Percentiles rank a stretch among this genome's conserved stretches.
phyloP scores from a whole-genome alignment of 2,113 vertebrate genomes.

The cattle (Bos taurus) region ARS-UCD2.0 NC_037335.1:47562001-47562500 shows the following conservation, averaged over 20 bases:
- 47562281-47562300: neutral
- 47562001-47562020: neutral
- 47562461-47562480: neutral
- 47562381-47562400: neutral
- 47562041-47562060: neutral
- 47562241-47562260: neutral
- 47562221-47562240: neutral
- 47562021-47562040: neutral
- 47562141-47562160: neutral
- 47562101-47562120: neutral
- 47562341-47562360: neutral
- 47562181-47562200: neutral
- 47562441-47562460: neutral
- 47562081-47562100: conserved; percentile 3
- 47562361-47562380: neutral
- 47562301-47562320: neutral
- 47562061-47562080: neutral
- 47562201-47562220: neutral
- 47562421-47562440: neutral
- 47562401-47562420: neutral
- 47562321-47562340: neutral
- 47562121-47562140: neutral
- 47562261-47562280: neutral
- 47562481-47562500: neutral
- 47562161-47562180: neutral